phyloP scores from a whole-genome alignment of 2,113 vertebrate genomes.

The Centrocercus urophasianus region DNA sequence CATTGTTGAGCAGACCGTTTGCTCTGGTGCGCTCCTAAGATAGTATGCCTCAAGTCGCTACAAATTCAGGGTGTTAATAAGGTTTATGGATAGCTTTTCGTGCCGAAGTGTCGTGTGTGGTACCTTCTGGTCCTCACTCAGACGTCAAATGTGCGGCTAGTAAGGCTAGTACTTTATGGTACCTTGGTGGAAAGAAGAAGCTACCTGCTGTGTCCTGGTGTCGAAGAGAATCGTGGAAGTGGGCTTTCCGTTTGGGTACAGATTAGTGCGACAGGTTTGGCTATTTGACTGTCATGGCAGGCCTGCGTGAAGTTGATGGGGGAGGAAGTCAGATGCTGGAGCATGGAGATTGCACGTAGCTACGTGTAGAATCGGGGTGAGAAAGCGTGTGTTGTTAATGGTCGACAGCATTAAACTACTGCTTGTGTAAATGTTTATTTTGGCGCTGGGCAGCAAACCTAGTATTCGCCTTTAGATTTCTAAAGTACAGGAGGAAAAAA shows the following conservation, averaged over 20 bases:
- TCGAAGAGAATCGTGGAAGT: neutral
- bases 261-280: neutral
- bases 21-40: constrained; percentile 42
- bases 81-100: constrained; percentile 37
- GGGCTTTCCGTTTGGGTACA: neutral
- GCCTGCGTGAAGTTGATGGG: neutral
- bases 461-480: neutral
- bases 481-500: neutral
- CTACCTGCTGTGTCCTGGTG: neutral
- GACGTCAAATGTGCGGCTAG: neutral
- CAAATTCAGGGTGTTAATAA: constrained; percentile 41
- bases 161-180: neutral
- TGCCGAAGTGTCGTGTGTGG: neutral
- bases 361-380: neutral
- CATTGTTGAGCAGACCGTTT: constrained; percentile 69
- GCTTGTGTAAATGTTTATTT: neutral
- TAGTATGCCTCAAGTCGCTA: constrained; percentile 44
- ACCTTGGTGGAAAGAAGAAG: neutral
- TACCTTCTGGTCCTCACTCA: neutral
- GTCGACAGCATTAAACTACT: neutral
- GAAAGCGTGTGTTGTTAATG: neutral
- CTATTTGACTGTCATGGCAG: neutral
- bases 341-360: neutral
- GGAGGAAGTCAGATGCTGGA: neutral
- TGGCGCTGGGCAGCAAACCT: neutral